phyloP scores from a whole-genome alignment of 2,888 invertebrate species.

The Hemicrepidius hirtus region DNA sequence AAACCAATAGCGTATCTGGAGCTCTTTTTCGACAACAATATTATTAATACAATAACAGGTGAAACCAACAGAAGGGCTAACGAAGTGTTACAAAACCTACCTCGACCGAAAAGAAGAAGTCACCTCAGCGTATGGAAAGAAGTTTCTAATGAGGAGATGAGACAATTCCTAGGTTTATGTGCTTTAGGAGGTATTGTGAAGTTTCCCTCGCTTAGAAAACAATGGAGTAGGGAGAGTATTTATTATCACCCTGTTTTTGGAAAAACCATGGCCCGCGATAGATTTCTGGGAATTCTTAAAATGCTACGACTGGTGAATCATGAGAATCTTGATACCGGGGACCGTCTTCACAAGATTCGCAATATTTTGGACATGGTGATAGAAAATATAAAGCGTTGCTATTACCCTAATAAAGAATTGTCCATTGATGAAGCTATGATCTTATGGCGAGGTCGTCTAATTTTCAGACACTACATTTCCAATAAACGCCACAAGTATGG shows the following conservation, averaged over 20 bases:
- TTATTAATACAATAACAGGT: too few relatives aligned
- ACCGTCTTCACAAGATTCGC: conserved; percentile 4
- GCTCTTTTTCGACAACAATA: too few relatives aligned
- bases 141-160: too few relatives aligned
- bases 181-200: too few relatives aligned
- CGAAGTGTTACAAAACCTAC: too few relatives aligned
- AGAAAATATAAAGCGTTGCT: too few relatives aligned
- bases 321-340: background rate
- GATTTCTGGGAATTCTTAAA: background rate
- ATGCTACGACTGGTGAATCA: conserved; percentile 2
- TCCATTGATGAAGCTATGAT: conserved; percentile 6
- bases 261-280: background rate
- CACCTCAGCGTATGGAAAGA: too few relatives aligned
- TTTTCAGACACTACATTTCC: background rate
- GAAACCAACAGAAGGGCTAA: too few relatives aligned
- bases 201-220: too few relatives aligned
- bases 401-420: background rate
- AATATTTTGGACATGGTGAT: background rate
- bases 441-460: conserved; percentile 2
- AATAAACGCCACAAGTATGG: conserved; percentile 21
- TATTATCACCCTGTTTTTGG: conserved; percentile 7
- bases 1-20: too few relatives aligned
- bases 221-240: background rate
- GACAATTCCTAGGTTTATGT: too few relatives aligned
- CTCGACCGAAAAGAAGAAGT: too few relatives aligned